Evolutionary conservation across 2,888 invertebrate species (phyloP), one percentile per base, ranked within the genome.

Genomic region (Cephus runcator): DNA sequence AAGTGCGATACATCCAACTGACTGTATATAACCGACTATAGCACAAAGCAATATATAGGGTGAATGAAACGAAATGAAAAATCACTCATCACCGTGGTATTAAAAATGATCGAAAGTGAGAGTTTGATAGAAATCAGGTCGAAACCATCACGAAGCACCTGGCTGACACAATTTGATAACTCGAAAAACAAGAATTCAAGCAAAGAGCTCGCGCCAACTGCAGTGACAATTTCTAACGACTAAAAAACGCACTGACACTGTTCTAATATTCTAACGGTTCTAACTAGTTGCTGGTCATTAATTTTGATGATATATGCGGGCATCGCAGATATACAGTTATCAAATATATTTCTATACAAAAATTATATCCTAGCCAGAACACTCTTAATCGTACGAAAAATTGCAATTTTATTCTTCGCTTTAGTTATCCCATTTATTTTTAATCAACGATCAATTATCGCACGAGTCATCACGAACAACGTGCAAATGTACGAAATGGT

Each of bases 401-500:
- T 23, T 23, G 9, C 23, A 2, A 23, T 56, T 23, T 56, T 56
- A 56, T 9, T 56, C 23, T 23, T 9, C 9, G 9, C 23, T 6
- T 23, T 2, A 56, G 23, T 56, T 56, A 23, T 1, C 23, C 23
- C 4, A 56, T 6, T 56, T 2, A 15, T 56, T 56, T 6, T 15
- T 56, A 56, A 56, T 56, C 9, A 1, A 23, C 23, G 6, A 56
- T 56, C 40, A 36, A 40, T 75, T 75, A 4, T 56, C 30, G 30
- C 1, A 77, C 31, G 33, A 77, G 69, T 76, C 69, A 73, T 56
- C 56, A 9, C 23, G 9, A 23, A 56, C 23, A 56, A 56, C 23
- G 9, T 40, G 77, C 80, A 79, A 76, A 79, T 69, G 33, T 69
- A 69, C 71, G 36, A 75, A 75, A 30, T 34, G 11, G 69, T 35